Evolutionary conservation across 2,888 invertebrate species (phyloP), one percentile per base, ranked within the genome.

Genomic region (Omphaloscelis lunosa): DNA sequence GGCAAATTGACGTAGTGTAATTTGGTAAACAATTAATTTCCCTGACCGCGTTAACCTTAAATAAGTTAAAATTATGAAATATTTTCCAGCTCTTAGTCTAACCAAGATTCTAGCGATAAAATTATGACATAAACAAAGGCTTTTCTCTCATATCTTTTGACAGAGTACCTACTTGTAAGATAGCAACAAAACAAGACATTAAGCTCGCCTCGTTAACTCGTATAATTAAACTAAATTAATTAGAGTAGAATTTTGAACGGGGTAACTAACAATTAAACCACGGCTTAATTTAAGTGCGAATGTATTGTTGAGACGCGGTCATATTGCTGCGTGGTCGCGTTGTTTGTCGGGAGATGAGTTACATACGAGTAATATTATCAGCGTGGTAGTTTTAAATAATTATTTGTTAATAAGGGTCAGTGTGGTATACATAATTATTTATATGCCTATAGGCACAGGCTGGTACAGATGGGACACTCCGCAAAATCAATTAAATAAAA

Each of bases 251-350:
- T 84, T 86, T 84, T 76, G 83, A 83, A 85, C 80, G 77, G 83
- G 74, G 68, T 82, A 81, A 65, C 86, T 80, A 85, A 88, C 88
- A 88, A 83, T 87, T 83, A 83, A 86, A 86, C 77, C 85, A 71
- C 58, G 34, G 67, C 53, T 59, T 86, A 80, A 84, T 83, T 79
- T 72, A 63, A 70, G 75, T 29, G 48, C 53, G 70, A 45, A 56
- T 66, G 69, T 63, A 71, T 73, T 69, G 83, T 86, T 72, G 58
- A 66, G 82, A 23, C 20, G 73, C 59, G 65, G 67, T 53, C 77
- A 83, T 75, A 78, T 75, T 79, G 63, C 56, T 41, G 41, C 12
- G 9, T 66, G n/a, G n/a, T n/a, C n/a, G n/a, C 39, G 29, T n/a
- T 12, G 41, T n/a, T 17, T 7, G 29, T 45, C 3, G 20, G 15